Percentiles rank a stretch among this genome's conserved stretches.
These are phyloP conservation scores for Drosophila pruinosa DNA, from an alignment of 1,140 invertebrate genomes.

Conservation along the genomic window DNA sequence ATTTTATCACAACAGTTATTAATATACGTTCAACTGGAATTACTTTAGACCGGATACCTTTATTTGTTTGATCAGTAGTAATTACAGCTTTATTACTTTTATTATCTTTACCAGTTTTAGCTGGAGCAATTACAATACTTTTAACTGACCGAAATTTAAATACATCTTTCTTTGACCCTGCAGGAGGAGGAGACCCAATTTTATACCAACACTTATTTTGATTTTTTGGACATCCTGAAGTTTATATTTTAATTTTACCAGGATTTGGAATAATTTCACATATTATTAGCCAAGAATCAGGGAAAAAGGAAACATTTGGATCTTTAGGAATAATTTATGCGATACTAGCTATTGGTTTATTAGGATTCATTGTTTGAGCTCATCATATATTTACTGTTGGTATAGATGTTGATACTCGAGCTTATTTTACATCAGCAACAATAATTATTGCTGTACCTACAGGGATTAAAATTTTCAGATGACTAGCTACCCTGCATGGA, in stretches of 20 bases:
- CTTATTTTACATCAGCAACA: slow-evolving; percentile 89
- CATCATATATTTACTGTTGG: slow-evolving; percentile 90
- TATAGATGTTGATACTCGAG: slow-evolving; percentile 88
- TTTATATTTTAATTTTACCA: slow-evolving; percentile 89
- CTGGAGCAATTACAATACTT: slow-evolving; percentile 89
- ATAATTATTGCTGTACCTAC: slow-evolving; percentile 89
- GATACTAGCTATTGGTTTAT: slow-evolving; percentile 86
- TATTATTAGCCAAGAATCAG: slow-evolving; percentile 85
- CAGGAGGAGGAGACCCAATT: slow-evolving; percentile 85
- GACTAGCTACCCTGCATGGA: slow-evolving; percentile 85
- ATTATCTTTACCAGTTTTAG: slow-evolving; percentile 88
- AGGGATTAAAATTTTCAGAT: slow-evolving; percentile 88
- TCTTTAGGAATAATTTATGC: slow-evolving; percentile 86
- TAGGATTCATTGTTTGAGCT: slow-evolving; percentile 88
- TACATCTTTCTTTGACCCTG: slow-evolving; percentile 12
- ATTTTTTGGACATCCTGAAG: slow-evolving; percentile 91
- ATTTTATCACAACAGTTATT: slow-evolving; percentile 86
- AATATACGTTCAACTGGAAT: slow-evolving; percentile 84
- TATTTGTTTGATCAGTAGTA: slow-evolving; percentile 87
- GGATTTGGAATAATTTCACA: slow-evolving; percentile 87
- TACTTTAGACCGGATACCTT: slow-evolving; percentile 84
- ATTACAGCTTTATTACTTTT: slow-evolving; percentile 88
- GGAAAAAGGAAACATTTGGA: slow-evolving; percentile 86
- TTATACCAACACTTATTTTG: slow-evolving; percentile 91
- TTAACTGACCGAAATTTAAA: slow-evolving; percentile 81